A percentile compares a stretch with the other conserved stretches of the same genome.
Evolutionary conservation across 2,888 invertebrate species (phyloP).

Genomic region (Lissonota sp.): DNA sequence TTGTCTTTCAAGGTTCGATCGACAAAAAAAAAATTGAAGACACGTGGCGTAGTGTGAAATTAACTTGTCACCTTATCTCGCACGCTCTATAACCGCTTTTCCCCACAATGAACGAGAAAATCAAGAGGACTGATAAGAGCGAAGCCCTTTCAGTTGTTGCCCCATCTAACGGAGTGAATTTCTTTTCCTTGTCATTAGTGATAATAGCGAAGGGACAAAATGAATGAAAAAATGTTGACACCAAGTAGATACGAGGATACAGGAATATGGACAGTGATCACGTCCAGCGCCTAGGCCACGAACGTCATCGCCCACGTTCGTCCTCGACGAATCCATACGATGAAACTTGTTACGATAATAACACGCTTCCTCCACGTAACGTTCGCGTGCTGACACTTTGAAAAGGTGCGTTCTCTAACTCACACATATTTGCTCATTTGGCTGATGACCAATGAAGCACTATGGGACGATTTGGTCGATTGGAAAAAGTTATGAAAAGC

Average conservation of each 20-base stretch:
- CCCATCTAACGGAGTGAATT: too few relatives aligned
- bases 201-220: too few relatives aligned
- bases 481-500: too few relatives aligned
- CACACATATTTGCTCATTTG: conserved; percentile 29
- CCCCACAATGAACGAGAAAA: too few relatives aligned
- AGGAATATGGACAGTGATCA: not conserved
- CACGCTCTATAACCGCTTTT: not conserved
- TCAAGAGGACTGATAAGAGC: too few relatives aligned
- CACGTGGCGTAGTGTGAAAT: conserved; percentile 45
- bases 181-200: too few relatives aligned
- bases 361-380: conserved; percentile 50
- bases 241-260: too few relatives aligned
- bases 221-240: too few relatives aligned
- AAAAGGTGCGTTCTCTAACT: conserved; percentile 41
- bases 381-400: conserved; percentile 45
- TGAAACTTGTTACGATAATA: conserved; percentile 63
- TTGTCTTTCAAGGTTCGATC: not conserved
- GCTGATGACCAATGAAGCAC: too few relatives aligned
- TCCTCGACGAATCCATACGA: conserved; percentile 61
- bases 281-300: conserved; percentile 41
- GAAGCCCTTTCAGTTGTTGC: too few relatives aligned
- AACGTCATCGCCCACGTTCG: conserved; percentile 64
- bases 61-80: conserved; percentile 32
- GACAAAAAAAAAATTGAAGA: conserved; percentile 33
- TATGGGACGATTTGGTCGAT: too few relatives aligned